Evolutionary conservation across 30 jellyfish, hydroid and myxozoan species (phyloP), one percentile per base, ranked within the genome.

Genomic region (Hydra vulgaris): DNA sequence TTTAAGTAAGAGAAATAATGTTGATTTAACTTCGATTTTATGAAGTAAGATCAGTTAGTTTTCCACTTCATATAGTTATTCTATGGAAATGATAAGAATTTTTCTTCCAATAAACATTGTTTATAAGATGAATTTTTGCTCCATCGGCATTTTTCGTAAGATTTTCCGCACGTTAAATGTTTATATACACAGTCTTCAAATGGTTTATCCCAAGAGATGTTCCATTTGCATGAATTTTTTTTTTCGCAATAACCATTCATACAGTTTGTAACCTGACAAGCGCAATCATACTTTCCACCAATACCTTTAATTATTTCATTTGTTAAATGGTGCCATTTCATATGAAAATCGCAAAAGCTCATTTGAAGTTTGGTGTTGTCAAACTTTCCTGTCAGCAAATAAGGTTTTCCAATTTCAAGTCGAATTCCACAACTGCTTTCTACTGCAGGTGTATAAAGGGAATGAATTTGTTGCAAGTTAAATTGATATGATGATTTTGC

Each of bases 281-380:
- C 68, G 88, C 96, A 87, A 82, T 87, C 96, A 55, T 87, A 87
- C 12, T 82, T 88, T 21, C 96, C 96, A 25, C 74, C 74, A 22
- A 87, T 78, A 15, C 96, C 96, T 24, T 72, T 67, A 70, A 74
- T 77, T 17, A 81, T 85, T 86, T 77, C 87, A 78, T 78, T 76
- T 27, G 96, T 81, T 7, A 87, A 72, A 0, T 52, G 18, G 72
- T 75, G 27, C 82, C 86, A 87, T 15, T 82, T 86, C 40, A 56
- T 77, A 52, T 73, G 22, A 80, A 81, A 82, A 72, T 87, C 96
- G 66, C 96, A 87, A 54, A 77, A 56, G 40, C 82, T 79, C 27
- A 86, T 70, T 61, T 73, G 56, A 40, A 86, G 53, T 53, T 25
- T 74, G 0, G 86, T 84, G 23, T 74, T 55, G 25, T 68, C 23